Base-by-base conservation (phyloP, 2,888 invertebrate genomes). In the Amaurobius ferox region DNA sequence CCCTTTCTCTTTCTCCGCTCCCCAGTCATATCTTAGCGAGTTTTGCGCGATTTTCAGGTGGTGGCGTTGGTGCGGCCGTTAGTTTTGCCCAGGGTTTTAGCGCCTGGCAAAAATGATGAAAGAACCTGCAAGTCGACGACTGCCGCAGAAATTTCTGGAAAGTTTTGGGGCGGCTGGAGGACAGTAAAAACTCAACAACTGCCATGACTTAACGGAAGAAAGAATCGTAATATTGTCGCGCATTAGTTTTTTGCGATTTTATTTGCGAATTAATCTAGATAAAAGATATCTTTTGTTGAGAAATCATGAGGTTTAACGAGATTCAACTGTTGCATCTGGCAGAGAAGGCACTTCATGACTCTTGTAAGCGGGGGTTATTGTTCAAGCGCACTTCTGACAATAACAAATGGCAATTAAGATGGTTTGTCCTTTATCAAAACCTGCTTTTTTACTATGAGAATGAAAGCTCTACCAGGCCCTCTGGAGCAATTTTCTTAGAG, bases 361-460 rank as follows among this genome's bases (percentile, higher is more conserved):
- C 95, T 91, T 94, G 94, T n/a, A 93, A 95, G 92, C 93, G 95
- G 78, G 97, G 97, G 71, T 95, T 95, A 91, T 93, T 97, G 88
- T 95, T 96, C 92, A 97, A 97, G 91, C 93, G 95, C 89, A 96
- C 95, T 74, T 94, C 95, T 0, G 96, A 97, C 91, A 95, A 94
- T 90, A 94, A 94, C 88, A 97, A 96, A 92, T 97, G 97, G 97
- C 96, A 97, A 91, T 90, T 91, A 61, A 89, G 92, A 23, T 92
- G 91, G 90, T 92, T 92, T 90, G 90, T 91, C 76, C 90, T 92
- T 87, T 94, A 93, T 44, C 94, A 97, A 95, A 97, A 97, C 92
- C 92, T 97, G 90, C 92, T 97, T 89, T 97, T 97, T 92, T 97
- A 97, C 93, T 97, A 96, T 92, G 97, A 97, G 90, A 95, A 94